These are phyloP conservation scores for Caenorhabditis macrosperma DNA, from an alignment of 2,888 invertebrate species.

Conservation along the genomic window DNA sequence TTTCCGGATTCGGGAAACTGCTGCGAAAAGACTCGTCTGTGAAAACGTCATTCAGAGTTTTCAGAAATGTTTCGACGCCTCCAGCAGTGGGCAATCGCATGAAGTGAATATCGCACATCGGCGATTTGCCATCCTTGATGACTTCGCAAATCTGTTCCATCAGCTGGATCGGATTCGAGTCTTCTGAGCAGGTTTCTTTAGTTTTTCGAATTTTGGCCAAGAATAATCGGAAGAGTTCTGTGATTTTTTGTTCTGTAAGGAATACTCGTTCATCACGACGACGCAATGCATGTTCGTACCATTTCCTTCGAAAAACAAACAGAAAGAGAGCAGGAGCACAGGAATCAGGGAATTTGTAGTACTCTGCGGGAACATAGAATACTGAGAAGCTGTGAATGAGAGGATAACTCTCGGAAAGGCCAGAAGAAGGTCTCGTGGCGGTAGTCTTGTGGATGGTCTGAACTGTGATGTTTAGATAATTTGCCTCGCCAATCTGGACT, in stretches of 20 bases:
- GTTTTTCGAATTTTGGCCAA: neutral
- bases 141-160: constrained; percentile 12
- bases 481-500: neutral
- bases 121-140: neutral
- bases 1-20: neutral
- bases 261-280: neutral
- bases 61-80: neutral
- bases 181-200: neutral
- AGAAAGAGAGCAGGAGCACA: constrained; percentile 3
- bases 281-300: neutral
- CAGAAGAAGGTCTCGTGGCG: neutral
- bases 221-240: neutral
- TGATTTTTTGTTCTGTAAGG: constrained; percentile 11
- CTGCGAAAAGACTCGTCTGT: neutral
- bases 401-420: constrained; percentile 2
- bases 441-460: neutral
- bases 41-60: neutral
- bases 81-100: neutral
- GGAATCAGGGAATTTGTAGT: constrained; percentile 14
- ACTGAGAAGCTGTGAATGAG: neutral
- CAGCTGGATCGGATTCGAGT: neutral
- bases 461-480: constrained; percentile 1
- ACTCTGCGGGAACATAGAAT: neutral
- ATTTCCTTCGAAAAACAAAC: constrained; percentile 20
- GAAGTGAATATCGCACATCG: neutral